Base-by-base conservation (phyloP, 2,113 vertebrate genomes). In the Ctenodactylus gundi region DNA sequence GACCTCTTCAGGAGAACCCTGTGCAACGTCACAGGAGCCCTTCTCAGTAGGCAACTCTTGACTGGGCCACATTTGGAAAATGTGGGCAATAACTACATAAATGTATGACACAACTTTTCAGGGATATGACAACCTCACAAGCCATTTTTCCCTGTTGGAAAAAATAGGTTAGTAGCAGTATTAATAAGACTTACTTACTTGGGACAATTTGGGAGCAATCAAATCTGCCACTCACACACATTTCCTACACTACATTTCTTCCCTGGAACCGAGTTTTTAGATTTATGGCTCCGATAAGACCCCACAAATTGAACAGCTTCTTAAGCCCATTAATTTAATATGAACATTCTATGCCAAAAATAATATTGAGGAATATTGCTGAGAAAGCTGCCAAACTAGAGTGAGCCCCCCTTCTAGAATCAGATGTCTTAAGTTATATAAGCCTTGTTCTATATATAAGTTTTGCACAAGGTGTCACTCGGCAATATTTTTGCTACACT, bases 401-500 rank as follows among this genome's bases (percentile, higher is more conserved):
- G 73, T 51, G 64, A 91, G 73, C 20, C 6, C 76, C 31, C 57
- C 53, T 88, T 88, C 84, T 75, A 76, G 90, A 91, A 89, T 86
- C 67, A n/a, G 78, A 60, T 72, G 36, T 82, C 91, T 89, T 46
- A 9, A n/a, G 67, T 95, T 92, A 95, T 65, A 85, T 93, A 97
- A 96, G 87, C 53, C 85, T 39, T n/a, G 73, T 23, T 83, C 95
- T 91, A 95, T 95, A 95, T 95, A 95, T 96, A 91, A 1, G 4
- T 85, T 73, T 94, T 89, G 85, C 96, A 95, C 51, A 68, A 94
- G n/a, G 44, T 94, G 89, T 94, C 91, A 93, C 72, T 93, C 90
- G 68, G 78, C 67, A 94, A 95, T 95, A 94, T 93, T 96, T 95
- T 95, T 95, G 88, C 83, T 91, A 57, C 80, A 95, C 77, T 94